Conservation (phyloP, 2,113 vertebrate genomes). For the Hydrolagus affinis region DNA sequence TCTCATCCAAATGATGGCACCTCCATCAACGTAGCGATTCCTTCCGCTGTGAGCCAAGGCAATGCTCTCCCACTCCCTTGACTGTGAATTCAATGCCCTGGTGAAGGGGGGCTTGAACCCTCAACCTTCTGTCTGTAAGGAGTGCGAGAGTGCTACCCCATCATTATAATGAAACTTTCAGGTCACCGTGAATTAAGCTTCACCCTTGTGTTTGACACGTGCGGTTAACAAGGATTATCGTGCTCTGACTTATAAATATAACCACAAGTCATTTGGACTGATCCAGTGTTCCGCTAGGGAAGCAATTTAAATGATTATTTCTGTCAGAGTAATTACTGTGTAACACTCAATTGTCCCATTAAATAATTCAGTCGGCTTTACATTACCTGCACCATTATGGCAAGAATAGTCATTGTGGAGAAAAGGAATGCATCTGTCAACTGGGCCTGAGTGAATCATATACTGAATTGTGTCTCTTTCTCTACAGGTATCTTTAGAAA, state of each 20-base stretch:
- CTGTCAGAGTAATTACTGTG: background rate
- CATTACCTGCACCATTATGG: slow-evolving; percentile 7
- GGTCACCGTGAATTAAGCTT: background rate
- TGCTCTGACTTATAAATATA: background rate
- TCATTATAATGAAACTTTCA: too few relatives aligned
- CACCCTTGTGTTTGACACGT: background rate
- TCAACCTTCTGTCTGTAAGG: too few relatives aligned
- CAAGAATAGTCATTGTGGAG: background rate
- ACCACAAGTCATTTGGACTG: background rate
- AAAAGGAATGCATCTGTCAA: background rate
- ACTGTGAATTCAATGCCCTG: too few relatives aligned
- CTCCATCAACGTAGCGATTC: too few relatives aligned
- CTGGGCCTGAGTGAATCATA: background rate
- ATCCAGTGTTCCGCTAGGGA: background rate
- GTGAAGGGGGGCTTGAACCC: too few relatives aligned
- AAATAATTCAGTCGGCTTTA: background rate
- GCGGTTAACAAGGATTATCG: background rate
- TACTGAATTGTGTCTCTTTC: background rate
- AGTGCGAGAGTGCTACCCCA: too few relatives aligned
- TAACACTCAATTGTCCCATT: background rate
- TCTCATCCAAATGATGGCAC: too few relatives aligned
- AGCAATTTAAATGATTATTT: slow-evolving; percentile 17
- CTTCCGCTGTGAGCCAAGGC: too few relatives aligned
- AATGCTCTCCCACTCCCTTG: too few relatives aligned
- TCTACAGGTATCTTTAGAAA: background rate